Evolutionary conservation across 2,113 vertebrate species (phyloP).

Genomic region (Brachyhypopomus occidentalis): DNA sequence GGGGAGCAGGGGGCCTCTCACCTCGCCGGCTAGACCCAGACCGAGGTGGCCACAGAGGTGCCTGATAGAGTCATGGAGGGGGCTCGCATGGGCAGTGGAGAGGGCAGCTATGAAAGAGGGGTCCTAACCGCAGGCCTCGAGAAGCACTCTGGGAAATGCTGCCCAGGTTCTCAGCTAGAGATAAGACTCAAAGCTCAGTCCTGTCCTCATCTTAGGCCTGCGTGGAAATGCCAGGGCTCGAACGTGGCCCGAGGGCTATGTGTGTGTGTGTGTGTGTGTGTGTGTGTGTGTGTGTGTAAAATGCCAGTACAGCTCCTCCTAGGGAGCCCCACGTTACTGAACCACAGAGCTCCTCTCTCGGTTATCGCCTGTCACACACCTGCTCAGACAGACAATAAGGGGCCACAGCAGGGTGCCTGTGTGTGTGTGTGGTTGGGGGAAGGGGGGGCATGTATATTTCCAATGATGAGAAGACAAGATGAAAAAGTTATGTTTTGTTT

Average conservation of each 20-base stretch:
- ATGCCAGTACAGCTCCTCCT: conserved; percentile 53
- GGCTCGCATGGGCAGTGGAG: conserved; percentile 30
- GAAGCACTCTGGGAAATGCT: conserved; percentile 25
- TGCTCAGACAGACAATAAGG: conserved; percentile 65
- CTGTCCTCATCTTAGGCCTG: conserved; percentile 40
- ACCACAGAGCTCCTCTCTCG: conserved; percentile 56
- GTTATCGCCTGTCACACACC: conserved; percentile 74
- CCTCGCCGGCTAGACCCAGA: conserved; percentile 24
- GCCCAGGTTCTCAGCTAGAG: conserved; percentile 17
- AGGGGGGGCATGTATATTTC: conserved; percentile 12
- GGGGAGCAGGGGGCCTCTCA: conserved; percentile 46
- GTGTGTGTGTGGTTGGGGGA: conserved; percentile 29
- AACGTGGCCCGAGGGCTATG: conserved; percentile 54
- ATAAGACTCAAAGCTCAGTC: conserved; percentile 39
- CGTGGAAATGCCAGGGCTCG: conserved; percentile 70
- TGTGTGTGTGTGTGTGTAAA: conserved; percentile 28
- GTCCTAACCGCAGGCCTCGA: conserved; percentile 14
- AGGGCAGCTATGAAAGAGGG: conserved; percentile 34
- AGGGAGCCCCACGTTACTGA: conserved; percentile 61
- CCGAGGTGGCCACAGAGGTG: conserved; percentile 8
- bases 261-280: conserved; percentile 27
- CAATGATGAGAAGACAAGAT: no score
- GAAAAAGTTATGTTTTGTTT: no score
- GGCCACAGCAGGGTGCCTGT: conserved; percentile 36
- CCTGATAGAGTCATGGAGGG: conserved; percentile 10